These are phyloP conservation scores for Liodrosophila aerea DNA, from an alignment of 2,888 invertebrate genomes.

Conservation along the genomic window DNA sequence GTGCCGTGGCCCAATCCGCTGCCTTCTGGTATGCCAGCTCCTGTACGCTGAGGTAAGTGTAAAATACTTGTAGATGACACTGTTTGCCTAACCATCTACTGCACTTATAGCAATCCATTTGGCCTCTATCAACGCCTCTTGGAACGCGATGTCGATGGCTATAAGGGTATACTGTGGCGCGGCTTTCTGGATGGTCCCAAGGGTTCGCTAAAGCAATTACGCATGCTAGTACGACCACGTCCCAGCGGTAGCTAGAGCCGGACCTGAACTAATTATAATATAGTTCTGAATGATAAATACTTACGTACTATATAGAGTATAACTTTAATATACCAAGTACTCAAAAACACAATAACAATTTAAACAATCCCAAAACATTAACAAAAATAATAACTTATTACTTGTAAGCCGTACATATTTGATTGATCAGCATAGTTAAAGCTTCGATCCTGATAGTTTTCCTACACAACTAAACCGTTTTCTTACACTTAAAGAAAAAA, in stretches of 20 bases:
- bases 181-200: conserved; percentile 65
- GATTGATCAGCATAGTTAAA: too few species aligned
- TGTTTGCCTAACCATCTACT: too few species aligned
- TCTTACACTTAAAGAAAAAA: too few species aligned
- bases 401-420: too few species aligned
- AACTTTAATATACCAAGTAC: too few species aligned
- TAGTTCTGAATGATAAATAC: background rate
- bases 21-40: conserved; percentile 61
- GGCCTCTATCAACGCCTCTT: conserved; percentile 56
- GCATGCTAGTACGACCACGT: conserved; percentile 57
- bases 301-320: background rate
- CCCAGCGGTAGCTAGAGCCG: background rate
- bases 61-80: too few species aligned
- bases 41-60: conserved; percentile 58
- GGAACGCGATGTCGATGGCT: conserved; percentile 56
- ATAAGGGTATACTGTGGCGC: conserved; percentile 59
- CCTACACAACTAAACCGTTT: too few species aligned
- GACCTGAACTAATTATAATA: too few species aligned
- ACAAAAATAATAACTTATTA: too few species aligned
- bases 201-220: conserved; percentile 59
- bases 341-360: background rate
- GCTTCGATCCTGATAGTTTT: too few species aligned
- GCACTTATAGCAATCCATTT: conserved; percentile 55
- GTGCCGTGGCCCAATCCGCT: conserved; percentile 46
- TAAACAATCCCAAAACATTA: background rate